Percentiles rank a stretch among this genome's conserved stretches.
phyloP scores from a whole-genome alignment of 2,797 vertebrate species.

The Gymnoscopelus braueri region DNA sequence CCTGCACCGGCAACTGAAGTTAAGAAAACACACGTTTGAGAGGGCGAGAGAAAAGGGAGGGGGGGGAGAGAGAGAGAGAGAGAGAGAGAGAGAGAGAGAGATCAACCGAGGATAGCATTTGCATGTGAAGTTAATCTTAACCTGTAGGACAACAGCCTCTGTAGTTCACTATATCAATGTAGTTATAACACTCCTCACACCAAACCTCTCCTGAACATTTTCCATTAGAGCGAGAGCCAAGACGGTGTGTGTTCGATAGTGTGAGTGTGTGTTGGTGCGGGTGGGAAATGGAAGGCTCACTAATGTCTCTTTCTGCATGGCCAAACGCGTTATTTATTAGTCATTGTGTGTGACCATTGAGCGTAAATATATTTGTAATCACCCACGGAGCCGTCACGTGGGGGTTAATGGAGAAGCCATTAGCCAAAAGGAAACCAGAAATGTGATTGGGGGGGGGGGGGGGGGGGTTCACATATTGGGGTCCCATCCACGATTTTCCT shows the following conservation, averaged over 20 bases:
- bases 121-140: background rate
- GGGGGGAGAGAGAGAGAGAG: conserved; percentile 3
- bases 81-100: background rate
- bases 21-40: background rate
- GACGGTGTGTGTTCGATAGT: conserved; percentile 12
- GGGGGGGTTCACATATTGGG: background rate
- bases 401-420: conserved; percentile 65
- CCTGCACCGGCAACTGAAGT: too few species aligned
- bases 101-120: background rate
- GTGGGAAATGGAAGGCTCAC: conserved; percentile 16
- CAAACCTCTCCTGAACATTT: conserved; percentile 28
- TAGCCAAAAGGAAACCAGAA: conserved; percentile 33
- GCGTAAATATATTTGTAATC: conserved; percentile 62
- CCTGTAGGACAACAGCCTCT: too few species aligned
- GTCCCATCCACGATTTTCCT: too few species aligned
- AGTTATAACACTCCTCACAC: background rate
- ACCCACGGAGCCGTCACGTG: conserved; percentile 64
- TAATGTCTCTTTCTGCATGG: conserved; percentile 57
- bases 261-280: conserved; percentile 6
- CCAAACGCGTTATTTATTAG: conserved; percentile 56
- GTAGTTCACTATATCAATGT: too few species aligned
- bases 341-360: conserved; percentile 61
- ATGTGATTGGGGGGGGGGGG: background rate
- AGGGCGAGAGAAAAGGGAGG: background rate
- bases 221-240: conserved; percentile 35